Evolutionary conservation across 2,113 vertebrate species (phyloP), one percentile per base, ranked within the genome.

Genomic region (Sphaerodactylus townsendi): DNA sequence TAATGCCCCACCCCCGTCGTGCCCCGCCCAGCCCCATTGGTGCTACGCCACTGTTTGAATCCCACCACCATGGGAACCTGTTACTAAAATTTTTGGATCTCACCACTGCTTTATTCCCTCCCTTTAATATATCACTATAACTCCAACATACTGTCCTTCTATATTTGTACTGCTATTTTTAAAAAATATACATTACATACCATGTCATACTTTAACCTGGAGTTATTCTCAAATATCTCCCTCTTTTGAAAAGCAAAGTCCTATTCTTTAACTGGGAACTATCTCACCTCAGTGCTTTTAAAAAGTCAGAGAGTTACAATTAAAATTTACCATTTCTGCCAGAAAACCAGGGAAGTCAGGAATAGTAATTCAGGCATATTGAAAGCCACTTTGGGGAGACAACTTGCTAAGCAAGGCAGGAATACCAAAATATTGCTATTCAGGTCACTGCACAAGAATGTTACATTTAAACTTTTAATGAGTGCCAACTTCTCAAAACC

Each of bases 401-500:
- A n/a, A 44, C 10, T 41, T 33, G 70, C 64, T 83, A 69, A 77
- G 19, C 39, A 11, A 4, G 13, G 1, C 6, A 56, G 86, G 53
- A 92, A 76, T 59, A 82, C 48, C 33, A 92, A 83, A 56, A 90
- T 86, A 7, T 76, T 19, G 71, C 23, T 70, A 71, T 53, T 37
- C 84, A 85, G 70, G 59, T 53, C 69, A 76, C 21, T 59, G 71
- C 77, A 79, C 59, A 80, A 41, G 77, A 86, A 84, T 83, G 85
- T 79, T 21, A 86, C 89, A 90, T 90, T 41, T 82, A 41, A 3
- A 87, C 46, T n/a, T 88, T 84, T 80, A 83, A 74, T 17, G 28
- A 88, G 89, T 35, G n/a, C 30, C 53, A 39, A 48, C 62, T 89
- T 82, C 82, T 89, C 37, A 77, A 56, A 77, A 10, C 46, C 39